Evolutionary conservation across 2,113 vertebrate genomes (phyloP), one percentile per base, ranked within the genome.

Genomic region (Orthonyx spaldingii): DNA sequence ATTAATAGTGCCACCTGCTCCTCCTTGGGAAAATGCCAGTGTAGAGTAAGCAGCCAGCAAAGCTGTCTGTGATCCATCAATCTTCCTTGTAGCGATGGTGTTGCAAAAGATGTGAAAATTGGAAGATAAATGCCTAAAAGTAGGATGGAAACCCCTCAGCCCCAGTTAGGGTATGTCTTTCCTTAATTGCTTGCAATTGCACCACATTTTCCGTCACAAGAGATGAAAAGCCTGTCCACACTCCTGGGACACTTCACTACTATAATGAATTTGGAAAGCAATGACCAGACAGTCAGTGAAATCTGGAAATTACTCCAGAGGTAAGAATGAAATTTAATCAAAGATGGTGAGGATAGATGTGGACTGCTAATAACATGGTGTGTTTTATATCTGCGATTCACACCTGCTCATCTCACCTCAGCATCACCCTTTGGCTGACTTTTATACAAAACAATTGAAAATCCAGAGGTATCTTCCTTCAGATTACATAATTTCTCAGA

Each of bases 1-100:
- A 74, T 76, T 70, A 91, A 44, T 93, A 77, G 50, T 88, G 87
- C 75, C 94, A 96, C 94, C 94, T 96, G 87, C 78, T 96, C 39
- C 47, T 86, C 46, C 79, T 76, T 95, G 91, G 82, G 74, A 91
- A 93, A 91, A 77, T 84, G 91, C 84, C 93, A 91, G 32, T 1
- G 6, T 5, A 52, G 52, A 66, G 41, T 28, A 64, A 90, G 47
- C 23, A 21, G 60, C 65, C 69, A 92, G 89, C 37, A 75, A 75
- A 90, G 17, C 80, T 84, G 70, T 44, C 52, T 82, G 50, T 71
- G 72, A 88, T 55, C 56, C 69, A 76, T 91, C 90, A 65, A 42
- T 91, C 55, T 93, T 93, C 30, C 61, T 53, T 61, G 18, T 12
- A 61, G 59, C 4, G 2, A 68, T 4, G 3, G 41, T 74, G 53